Conservation (phyloP, 2,888 invertebrate genomes). For the Pseudococcus viburni region DNA sequence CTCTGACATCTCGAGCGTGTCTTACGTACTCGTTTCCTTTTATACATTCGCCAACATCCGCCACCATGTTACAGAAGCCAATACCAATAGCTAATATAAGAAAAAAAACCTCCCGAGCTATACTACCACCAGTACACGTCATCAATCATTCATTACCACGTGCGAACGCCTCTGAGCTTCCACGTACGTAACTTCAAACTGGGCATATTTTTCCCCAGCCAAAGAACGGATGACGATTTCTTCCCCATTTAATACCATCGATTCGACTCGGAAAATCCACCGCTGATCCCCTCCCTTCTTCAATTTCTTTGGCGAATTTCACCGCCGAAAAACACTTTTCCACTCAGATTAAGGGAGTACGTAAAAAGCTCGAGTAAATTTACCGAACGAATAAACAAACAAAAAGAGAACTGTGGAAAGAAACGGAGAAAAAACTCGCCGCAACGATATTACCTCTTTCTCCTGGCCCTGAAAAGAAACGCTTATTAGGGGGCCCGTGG, state of each 20-base stretch:
- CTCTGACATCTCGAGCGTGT: neutral
- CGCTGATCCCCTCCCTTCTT: neutral
- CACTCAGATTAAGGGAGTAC: neutral
- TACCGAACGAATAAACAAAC: neutral
- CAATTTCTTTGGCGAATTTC: neutral
- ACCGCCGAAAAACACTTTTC: neutral
- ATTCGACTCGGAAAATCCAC: neutral
- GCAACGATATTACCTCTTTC: neutral
- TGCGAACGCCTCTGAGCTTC: neutral
- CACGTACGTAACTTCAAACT: neutral
- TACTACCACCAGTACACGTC: neutral
- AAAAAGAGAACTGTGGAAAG: neutral
- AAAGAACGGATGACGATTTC: neutral
- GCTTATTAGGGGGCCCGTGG: neutral
- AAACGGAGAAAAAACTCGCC: neutral
- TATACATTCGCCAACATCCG: neutral
- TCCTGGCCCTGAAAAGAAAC: neutral
- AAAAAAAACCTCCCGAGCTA: neutral
- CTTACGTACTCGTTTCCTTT: neutral
- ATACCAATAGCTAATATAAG: neutral
- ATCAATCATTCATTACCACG: slow-evolving; percentile 14
- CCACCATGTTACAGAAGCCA: neutral
- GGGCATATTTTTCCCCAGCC: neutral
- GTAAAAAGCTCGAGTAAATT: neutral
- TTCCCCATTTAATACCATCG: neutral